These are phyloP conservation scores for Typhlomys cinereus DNA, from an alignment of 2,113 vertebrate genomes.

Conservation along the genomic window DNA sequence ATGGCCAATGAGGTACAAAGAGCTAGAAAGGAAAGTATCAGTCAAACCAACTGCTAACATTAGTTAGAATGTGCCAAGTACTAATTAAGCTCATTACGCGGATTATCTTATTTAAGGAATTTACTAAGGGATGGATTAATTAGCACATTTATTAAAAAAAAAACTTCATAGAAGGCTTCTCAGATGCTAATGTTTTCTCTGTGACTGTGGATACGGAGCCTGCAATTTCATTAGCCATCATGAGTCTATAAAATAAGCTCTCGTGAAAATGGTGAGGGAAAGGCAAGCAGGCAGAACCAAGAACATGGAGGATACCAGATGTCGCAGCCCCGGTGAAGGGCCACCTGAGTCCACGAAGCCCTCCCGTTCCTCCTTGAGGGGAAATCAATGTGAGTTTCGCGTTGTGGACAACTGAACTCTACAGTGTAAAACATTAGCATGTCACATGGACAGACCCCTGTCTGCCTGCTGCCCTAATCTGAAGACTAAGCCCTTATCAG, in stretches of 20 bases:
- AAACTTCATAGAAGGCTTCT: background rate
- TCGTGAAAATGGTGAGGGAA: background rate
- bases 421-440: background rate
- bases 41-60: background rate
- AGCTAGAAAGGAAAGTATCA: background rate
- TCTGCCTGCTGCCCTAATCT: too few relatives aligned
- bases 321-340: background rate
- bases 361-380: background rate
- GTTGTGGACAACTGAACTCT: background rate
- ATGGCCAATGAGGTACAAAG: background rate
- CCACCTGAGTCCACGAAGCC: background rate
- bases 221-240: background rate
- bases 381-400: background rate
- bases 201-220: background rate
- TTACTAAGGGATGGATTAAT: background rate
- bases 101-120: slow-evolving; percentile 28
- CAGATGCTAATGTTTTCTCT: background rate
- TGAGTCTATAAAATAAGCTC: background rate
- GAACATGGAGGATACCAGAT: background rate
- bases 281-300: background rate
- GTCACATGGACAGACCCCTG: background rate
- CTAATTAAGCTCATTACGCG: background rate
- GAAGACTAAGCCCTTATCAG: too few relatives aligned
- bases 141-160: background rate
- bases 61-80: background rate